These are phyloP conservation scores for Agrypnus murinus DNA, from an alignment of 2,888 invertebrate species.

Conservation along the genomic window DNA sequence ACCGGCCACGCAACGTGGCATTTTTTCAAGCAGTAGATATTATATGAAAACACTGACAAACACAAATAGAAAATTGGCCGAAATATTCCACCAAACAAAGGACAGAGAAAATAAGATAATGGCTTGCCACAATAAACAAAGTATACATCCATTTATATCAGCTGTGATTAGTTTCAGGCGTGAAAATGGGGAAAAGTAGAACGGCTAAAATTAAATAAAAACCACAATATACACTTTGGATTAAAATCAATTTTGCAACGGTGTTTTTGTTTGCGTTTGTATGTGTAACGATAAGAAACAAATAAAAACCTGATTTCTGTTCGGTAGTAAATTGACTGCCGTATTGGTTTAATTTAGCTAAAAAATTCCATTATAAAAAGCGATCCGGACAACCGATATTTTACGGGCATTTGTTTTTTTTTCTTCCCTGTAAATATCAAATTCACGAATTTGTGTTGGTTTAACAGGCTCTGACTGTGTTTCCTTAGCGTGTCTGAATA, in stretches of 20 bases:
- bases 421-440: constrained; percentile 28
- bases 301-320: constrained; percentile 25
- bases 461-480: constrained; percentile 38
- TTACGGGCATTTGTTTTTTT: constrained; percentile 36
- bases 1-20: too few relatives aligned
- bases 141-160: constrained; percentile 44
- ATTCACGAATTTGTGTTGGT: constrained; percentile 40
- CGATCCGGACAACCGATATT: constrained; percentile 42
- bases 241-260: background rate
- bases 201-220: background rate
- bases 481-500: constrained; percentile 29
- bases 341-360: constrained; percentile 39
- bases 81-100: constrained; percentile 48
- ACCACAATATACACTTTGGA: background rate
- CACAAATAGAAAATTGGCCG: too few relatives aligned
- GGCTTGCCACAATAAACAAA: constrained; percentile 52
- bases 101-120: constrained; percentile 42
- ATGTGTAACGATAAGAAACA: constrained; percentile 2
- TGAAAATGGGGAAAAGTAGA: constrained; percentile 8
- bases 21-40: too few relatives aligned
- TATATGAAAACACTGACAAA: too few relatives aligned
- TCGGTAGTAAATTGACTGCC: constrained; percentile 32
- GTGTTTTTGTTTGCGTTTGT: background rate
- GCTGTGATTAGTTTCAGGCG: constrained; percentile 17
- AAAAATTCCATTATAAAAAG: constrained; percentile 41